phyloP scores from a whole-genome alignment of 2,113 vertebrate species.

The Crotophaga sulcirostris region DNA sequence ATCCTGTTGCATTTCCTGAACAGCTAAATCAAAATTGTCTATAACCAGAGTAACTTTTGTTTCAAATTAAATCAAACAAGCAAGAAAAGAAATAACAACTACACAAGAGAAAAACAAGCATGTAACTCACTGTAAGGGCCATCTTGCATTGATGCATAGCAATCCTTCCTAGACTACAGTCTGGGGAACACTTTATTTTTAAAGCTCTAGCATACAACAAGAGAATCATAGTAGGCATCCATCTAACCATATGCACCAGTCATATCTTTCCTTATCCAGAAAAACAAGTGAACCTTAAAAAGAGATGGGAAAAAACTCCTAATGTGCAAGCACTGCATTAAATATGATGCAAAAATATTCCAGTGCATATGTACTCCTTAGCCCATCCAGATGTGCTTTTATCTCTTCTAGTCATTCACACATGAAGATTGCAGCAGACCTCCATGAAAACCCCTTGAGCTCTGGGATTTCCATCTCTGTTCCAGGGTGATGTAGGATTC shows the following conservation, averaged over 20 bases:
- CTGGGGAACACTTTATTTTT: neutral
- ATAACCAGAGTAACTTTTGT: neutral
- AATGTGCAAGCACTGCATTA: neutral
- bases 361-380: neutral
- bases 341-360: neutral
- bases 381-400: neutral
- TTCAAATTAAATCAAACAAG: constrained; percentile 35
- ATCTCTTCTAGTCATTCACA: neutral
- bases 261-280: neutral
- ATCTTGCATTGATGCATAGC: neutral
- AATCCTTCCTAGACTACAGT: neutral
- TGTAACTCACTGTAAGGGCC: neutral
- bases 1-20: neutral
- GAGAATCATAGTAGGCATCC: neutral
- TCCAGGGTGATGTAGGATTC: neutral
- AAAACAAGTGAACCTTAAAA: neutral
- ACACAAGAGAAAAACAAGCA: neutral
- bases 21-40: neutral
- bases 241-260: neutral
- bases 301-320: neutral
- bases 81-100: neutral
- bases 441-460: neutral
- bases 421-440: neutral
- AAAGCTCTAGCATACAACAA: neutral
- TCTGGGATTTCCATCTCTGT: neutral